phyloP scores from a whole-genome alignment of 2,888 invertebrate species.

The Patella depressa region DNA sequence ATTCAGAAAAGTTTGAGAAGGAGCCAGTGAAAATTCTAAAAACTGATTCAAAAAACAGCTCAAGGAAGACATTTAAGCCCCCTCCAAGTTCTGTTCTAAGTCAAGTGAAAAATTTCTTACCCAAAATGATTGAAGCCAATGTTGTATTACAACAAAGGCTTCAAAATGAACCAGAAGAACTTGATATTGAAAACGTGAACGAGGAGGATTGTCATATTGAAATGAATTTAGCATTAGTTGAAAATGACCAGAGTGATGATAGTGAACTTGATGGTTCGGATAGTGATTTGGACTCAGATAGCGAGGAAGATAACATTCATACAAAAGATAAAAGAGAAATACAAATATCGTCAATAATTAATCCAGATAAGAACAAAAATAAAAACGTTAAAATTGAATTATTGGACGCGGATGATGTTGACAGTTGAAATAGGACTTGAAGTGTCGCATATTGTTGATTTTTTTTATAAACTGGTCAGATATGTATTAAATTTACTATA shows the following conservation, averaged over 20 bases:
- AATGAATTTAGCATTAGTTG: neutral
- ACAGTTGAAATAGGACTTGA: too few relatives aligned
- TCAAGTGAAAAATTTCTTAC: constrained; percentile 1
- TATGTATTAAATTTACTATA: too few relatives aligned
- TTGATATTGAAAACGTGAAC: neutral
- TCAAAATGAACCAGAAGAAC: neutral
- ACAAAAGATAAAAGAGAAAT: neutral
- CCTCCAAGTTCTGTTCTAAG: constrained; percentile 1
- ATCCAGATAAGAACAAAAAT: neutral
- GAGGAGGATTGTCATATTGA: neutral
- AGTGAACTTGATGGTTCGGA: neutral
- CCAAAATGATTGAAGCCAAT: neutral
- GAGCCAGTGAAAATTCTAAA: neutral
- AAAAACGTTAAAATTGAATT: neutral
- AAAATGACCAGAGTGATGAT: neutral
- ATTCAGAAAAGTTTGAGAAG: neutral
- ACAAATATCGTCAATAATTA: too few relatives aligned
- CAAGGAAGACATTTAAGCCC: neutral
- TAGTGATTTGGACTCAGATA: neutral
- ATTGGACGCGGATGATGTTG: neutral
- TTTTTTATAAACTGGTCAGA: too few relatives aligned
- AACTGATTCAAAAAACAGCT: neutral
- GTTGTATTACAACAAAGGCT: neutral
- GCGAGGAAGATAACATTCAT: neutral
- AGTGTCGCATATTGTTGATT: too few relatives aligned